phyloP scores from a whole-genome alignment of 2,888 invertebrate genomes.

The Melanophora roralis region DNA sequence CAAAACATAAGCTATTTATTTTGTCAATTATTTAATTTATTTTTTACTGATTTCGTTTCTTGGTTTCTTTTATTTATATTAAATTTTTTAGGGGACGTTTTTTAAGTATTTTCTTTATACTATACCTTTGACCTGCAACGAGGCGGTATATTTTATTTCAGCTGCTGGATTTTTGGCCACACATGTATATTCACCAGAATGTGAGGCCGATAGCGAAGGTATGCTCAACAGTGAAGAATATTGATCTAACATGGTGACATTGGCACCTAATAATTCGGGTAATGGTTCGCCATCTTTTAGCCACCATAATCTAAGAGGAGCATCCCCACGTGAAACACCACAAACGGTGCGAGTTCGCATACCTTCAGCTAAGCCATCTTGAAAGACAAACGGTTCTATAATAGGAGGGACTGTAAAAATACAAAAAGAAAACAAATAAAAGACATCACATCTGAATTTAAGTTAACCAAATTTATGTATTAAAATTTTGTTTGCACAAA shows the following conservation, averaged over 20 bases:
- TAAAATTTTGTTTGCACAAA: slow-evolving; percentile 29
- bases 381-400: slow-evolving; percentile 90
- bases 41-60: neutral
- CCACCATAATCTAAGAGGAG: slow-evolving; percentile 88
- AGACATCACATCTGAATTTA: slow-evolving; percentile 49
- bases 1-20: neutral
- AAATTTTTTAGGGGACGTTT: slow-evolving; percentile 22
- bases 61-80: neutral
- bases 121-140: slow-evolving; percentile 90
- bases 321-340: slow-evolving; percentile 88
- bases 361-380: slow-evolving; percentile 89
- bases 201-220: slow-evolving; percentile 85
- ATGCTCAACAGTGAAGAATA: slow-evolving; percentile 88
- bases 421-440: slow-evolving; percentile 57
- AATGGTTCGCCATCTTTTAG: slow-evolving; percentile 87
- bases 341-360: slow-evolving; percentile 89
- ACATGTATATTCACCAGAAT: slow-evolving; percentile 87
- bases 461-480: slow-evolving; percentile 30
- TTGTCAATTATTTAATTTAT: neutral
- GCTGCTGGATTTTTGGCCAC: slow-evolving; percentile 88
- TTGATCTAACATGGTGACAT: slow-evolving; percentile 85
- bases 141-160: slow-evolving; percentile 87
- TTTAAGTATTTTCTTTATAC: slow-evolving; percentile 68
- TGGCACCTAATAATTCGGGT: slow-evolving; percentile 82
- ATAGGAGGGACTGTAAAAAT: slow-evolving; percentile 86